Conservation (phyloP, 2,888 invertebrate genomes). For the Epinotia demarniana region DNA sequence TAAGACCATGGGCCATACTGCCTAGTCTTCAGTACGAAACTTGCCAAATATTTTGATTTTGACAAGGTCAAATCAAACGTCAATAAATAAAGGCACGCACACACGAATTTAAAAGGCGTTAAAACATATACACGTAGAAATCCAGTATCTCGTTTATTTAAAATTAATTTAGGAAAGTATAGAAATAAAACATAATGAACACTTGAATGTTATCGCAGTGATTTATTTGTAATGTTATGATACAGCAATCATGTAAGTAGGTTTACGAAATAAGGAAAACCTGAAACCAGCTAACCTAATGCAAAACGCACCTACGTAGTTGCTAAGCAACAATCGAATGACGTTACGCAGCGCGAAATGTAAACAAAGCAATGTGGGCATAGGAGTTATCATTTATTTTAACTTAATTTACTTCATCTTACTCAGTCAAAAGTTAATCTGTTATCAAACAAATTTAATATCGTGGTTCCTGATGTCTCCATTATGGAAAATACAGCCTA, state of each 20-base stretch:
- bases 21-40: too few species aligned
- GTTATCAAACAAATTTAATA: neutral
- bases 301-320: constrained; percentile 47
- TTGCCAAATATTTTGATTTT: constrained; percentile 14
- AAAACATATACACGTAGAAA: neutral
- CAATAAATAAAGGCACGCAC: neutral
- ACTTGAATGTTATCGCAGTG: too few species aligned
- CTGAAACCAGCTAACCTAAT: neutral
- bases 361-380: constrained; percentile 66
- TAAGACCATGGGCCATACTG: too few species aligned
- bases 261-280: too few species aligned
- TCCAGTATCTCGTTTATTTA: too few species aligned
- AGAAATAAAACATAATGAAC: too few species aligned
- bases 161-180: too few species aligned
- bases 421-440: neutral
- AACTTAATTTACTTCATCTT: constrained; percentile 7
- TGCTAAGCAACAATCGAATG: constrained; percentile 65
- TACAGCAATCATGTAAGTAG: too few species aligned
- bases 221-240: too few species aligned
- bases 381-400: constrained; percentile 8
- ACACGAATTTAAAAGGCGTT: neutral
- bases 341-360: constrained; percentile 69
- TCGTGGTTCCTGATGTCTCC: constrained; percentile 13
- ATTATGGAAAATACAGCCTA: constrained; percentile 61
- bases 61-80: constrained; percentile 1